These are phyloP conservation scores for Uropsilus gracilis DNA, from an alignment of 2,113 vertebrate genomes.

Conservation along the genomic window DNA sequence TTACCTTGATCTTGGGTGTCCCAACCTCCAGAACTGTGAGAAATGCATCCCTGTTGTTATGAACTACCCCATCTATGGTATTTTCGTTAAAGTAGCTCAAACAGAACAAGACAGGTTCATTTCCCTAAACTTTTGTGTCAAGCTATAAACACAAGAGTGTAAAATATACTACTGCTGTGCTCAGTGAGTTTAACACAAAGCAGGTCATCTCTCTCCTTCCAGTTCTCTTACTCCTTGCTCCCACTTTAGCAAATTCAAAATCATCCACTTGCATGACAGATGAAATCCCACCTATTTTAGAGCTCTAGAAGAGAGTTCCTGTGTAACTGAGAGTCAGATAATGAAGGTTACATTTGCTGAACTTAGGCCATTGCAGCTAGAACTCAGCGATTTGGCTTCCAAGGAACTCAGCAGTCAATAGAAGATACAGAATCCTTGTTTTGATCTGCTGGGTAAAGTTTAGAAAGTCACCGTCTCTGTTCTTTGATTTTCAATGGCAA, in stretches of 20 bases:
- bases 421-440: background rate
- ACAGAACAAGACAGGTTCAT: background rate
- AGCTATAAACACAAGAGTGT: background rate
- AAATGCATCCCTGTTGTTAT: background rate
- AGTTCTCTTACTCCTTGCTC: background rate
- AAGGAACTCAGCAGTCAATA: background rate
- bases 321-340: background rate
- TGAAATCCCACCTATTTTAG: background rate
- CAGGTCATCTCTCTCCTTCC: background rate
- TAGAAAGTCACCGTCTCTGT: background rate
- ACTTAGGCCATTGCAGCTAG: background rate
- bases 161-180: too few relatives aligned
- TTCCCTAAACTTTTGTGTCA: background rate
- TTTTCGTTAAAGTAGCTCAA: background rate
- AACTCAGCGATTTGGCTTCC: background rate
- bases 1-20: background rate
- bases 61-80: background rate
- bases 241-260: background rate
- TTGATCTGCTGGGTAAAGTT: background rate
- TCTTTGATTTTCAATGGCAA: background rate
- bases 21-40: background rate
- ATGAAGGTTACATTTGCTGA: background rate
- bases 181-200: background rate
- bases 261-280: background rate
- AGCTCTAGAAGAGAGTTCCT: background rate